Conservation (phyloP, 2,797 vertebrate genomes). For the Sebastes matsubarae region DNA sequence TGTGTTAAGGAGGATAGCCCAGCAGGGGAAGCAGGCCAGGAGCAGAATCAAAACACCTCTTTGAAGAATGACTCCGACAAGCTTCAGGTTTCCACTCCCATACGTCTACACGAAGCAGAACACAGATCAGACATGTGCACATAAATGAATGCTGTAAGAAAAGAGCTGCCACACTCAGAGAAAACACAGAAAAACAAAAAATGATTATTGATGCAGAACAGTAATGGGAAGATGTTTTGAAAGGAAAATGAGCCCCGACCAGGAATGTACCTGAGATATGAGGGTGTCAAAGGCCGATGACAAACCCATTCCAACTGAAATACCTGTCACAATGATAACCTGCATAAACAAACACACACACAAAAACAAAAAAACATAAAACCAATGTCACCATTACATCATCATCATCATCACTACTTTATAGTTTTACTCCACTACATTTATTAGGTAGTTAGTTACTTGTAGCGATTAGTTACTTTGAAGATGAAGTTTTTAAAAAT, state of each 20-base stretch:
- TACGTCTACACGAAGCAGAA: not conserved
- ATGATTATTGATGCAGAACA: not conserved
- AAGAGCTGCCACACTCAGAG: too few species aligned
- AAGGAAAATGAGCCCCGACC: not conserved
- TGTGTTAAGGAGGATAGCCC: conserved; percentile 93
- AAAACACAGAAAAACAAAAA: not conserved
- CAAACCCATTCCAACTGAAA: not conserved
- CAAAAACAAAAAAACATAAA: not conserved
- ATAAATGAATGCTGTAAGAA: not conserved
- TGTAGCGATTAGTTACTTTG: not conserved
- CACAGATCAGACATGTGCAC: not conserved
- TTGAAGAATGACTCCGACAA: conserved; percentile 91
- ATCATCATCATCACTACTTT: not conserved
- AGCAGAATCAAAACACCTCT: conserved; percentile 87
- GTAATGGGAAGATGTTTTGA: not conserved
- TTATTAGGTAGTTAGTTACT: not conserved
- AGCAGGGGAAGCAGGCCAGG: conserved; percentile 93
- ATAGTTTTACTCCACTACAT: not conserved
- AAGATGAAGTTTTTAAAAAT: not conserved
- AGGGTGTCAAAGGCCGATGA: not conserved
- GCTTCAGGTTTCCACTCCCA: conserved; percentile 90
- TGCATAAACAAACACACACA: not conserved
- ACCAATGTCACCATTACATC: not conserved
- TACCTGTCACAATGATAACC: not conserved
- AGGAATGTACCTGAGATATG: not conserved